These are phyloP conservation scores for Leptonema lineaticorne DNA, from an alignment of 1,140 invertebrate species.

Conservation along the genomic window DNA sequence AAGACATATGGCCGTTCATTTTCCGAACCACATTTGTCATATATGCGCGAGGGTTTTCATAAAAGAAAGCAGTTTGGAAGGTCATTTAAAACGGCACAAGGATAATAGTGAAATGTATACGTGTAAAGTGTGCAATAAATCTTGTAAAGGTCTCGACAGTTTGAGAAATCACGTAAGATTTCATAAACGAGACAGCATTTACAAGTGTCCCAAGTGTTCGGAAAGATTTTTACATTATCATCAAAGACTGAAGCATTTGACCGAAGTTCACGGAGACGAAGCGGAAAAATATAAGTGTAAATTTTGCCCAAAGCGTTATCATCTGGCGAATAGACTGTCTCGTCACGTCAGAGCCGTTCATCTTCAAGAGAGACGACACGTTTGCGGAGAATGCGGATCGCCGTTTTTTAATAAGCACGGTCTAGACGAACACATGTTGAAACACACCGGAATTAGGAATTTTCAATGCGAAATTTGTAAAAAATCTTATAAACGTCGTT, in stretches of 20 bases:
- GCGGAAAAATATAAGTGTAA: slow-evolving; percentile 45
- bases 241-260: slow-evolving; percentile 51
- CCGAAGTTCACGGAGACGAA: slow-evolving; percentile 47
- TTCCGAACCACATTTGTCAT: slow-evolving; percentile 50
- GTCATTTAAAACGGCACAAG: neutral
- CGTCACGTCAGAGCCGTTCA: slow-evolving; percentile 48
- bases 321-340: slow-evolving; percentile 45
- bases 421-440: slow-evolving; percentile 55
- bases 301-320: slow-evolving; percentile 48
- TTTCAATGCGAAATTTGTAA: slow-evolving; percentile 57
- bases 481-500: slow-evolving; percentile 46
- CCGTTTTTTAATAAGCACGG: slow-evolving; percentile 46
- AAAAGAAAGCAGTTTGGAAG: neutral
- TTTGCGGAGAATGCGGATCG: slow-evolving; percentile 49
- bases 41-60: slow-evolving; percentile 52
- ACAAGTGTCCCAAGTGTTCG: slow-evolving; percentile 54
- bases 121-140: slow-evolving; percentile 36
- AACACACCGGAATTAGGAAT: slow-evolving; percentile 56
- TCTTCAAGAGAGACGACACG: slow-evolving; percentile 46
- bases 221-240: slow-evolving; percentile 54
- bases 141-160: slow-evolving; percentile 32
- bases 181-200: slow-evolving; percentile 40
- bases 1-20: slow-evolving; percentile 1
- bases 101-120: neutral
- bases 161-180: slow-evolving; percentile 32